A percentile compares a stretch with the other conserved stretches of the same genome.
Conservation (phyloP, 2,797 vertebrate genomes). For the Halcyon badia region DNA sequence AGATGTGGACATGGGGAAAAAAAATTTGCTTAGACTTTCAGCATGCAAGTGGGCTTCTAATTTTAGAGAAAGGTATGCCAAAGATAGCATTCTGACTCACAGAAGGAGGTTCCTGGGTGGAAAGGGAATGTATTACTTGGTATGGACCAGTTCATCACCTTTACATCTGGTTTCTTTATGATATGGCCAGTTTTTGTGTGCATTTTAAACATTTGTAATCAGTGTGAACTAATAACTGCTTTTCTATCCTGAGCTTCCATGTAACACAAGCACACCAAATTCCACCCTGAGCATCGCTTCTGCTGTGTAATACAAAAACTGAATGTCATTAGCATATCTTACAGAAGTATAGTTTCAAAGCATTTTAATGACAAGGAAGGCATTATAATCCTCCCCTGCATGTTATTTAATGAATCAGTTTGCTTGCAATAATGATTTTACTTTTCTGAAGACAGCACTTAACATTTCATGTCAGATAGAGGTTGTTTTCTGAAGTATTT, state of each 20-base stretch:
- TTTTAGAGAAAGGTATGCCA: not conserved
- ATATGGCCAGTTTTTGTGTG: not conserved
- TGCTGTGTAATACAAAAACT: conserved; percentile 30
- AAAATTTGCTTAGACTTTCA: not conserved
- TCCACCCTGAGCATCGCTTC: not conserved
- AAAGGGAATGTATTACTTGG: not conserved
- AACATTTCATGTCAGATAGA: not conserved
- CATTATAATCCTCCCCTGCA: conserved; percentile 36
- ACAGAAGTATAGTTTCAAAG: conserved; percentile 50
- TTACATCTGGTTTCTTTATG: not conserved
- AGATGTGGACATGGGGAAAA: not conserved
- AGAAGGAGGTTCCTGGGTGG: not conserved
- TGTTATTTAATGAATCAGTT: conserved; percentile 54
- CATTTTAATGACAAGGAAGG: conserved; percentile 51
- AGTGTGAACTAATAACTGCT: not conserved
- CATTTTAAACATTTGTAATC: not conserved
- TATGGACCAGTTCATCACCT: not conserved
- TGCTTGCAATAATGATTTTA: conserved; percentile 39
- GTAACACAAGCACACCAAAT: not conserved
- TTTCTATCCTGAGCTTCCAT: not conserved
- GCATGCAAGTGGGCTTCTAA: not conserved
- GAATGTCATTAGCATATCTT: conserved; percentile 25
- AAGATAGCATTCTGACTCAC: not conserved
- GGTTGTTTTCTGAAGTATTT: not conserved
- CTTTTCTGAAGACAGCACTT: conserved; percentile 33